A percentile compares a stretch with the other conserved stretches of the same genome.
Conservation (phyloP, 1,140 invertebrate genomes). For the Diabrotica undecimpunctata region DNA sequence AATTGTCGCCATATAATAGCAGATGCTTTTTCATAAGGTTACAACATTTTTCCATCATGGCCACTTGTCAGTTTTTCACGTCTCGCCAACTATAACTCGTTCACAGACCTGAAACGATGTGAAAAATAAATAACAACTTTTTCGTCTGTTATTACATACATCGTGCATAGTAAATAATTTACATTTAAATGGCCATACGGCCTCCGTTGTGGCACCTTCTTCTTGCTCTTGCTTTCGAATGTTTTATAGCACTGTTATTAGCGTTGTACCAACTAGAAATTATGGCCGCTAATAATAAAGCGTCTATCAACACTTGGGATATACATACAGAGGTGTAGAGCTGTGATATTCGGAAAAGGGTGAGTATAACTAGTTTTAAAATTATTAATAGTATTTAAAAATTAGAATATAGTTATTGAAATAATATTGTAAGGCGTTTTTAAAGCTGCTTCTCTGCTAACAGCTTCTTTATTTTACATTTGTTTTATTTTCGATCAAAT, state of each 20-base stretch:
- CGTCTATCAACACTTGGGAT: not conserved
- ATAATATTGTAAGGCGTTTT: too few species aligned
- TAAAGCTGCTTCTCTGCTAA: too few species aligned
- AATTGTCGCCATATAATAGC: too few species aligned
- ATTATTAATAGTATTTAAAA: too few species aligned
- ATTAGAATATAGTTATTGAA: too few species aligned
- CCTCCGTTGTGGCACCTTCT: conserved; percentile 1
- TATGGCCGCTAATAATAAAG: not conserved
- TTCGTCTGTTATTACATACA: conserved; percentile 7
- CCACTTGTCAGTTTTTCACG: not conserved
- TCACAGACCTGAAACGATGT: not conserved
- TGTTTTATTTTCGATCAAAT: too few species aligned
- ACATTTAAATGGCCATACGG: conserved; percentile 4
- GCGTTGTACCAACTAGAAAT: conserved; percentile 4
- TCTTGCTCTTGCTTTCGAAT: conserved; percentile 1
- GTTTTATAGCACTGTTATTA: conserved; percentile 6
- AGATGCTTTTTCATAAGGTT: too few species aligned
- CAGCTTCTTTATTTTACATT: too few species aligned
- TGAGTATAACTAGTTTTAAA: too few species aligned
- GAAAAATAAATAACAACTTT: conserved; percentile 1
- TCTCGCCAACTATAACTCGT: not conserved
- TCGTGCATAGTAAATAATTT: conserved; percentile 7
- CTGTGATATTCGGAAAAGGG: too few species aligned
- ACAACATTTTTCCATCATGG: too few species aligned
- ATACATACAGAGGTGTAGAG: not conserved